These are phyloP conservation scores for Chamaetylas fuelleborni DNA, from an alignment of 2,113 vertebrate genomes.

Conservation along the genomic window DNA sequence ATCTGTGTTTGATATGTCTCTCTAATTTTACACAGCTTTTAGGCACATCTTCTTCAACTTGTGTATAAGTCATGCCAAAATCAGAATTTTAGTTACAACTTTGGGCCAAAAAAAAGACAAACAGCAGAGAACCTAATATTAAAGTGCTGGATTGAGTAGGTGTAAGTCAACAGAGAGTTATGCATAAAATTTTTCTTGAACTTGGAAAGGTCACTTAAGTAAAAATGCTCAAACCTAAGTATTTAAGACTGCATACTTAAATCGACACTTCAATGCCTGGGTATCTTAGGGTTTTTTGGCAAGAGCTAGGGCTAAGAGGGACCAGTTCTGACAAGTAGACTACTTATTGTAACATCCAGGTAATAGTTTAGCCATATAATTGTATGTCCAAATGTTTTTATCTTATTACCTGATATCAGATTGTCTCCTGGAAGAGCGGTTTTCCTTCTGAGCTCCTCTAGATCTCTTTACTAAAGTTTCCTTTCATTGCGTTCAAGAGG, in stretches of 20 bases:
- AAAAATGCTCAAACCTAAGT: neutral
- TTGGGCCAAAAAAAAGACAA: neutral
- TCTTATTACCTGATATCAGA: neutral
- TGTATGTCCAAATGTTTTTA: neutral
- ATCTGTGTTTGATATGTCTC: neutral
- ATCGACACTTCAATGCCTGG: neutral
- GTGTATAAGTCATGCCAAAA: neutral
- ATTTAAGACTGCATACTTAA: neutral
- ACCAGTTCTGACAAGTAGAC: neutral
- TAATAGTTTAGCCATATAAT: neutral
- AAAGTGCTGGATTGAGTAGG: neutral
- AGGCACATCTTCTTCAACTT: neutral
- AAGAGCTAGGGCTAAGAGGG: neutral
- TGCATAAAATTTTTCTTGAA: neutral
- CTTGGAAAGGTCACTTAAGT: conserved; percentile 24
- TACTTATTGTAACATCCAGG: neutral
- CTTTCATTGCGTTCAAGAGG: neutral
- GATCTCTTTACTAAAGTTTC: neutral
- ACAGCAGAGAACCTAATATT: neutral
- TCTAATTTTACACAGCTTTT: neutral
- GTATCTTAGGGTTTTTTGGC: neutral
- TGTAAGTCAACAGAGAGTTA: conserved; percentile 33
- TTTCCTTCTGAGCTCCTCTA: neutral
- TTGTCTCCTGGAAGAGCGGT: neutral
- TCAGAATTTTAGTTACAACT: neutral